Evolutionary conservation across 2,888 invertebrate genomes (phyloP).

Genomic region (Orchestes rusci): DNA sequence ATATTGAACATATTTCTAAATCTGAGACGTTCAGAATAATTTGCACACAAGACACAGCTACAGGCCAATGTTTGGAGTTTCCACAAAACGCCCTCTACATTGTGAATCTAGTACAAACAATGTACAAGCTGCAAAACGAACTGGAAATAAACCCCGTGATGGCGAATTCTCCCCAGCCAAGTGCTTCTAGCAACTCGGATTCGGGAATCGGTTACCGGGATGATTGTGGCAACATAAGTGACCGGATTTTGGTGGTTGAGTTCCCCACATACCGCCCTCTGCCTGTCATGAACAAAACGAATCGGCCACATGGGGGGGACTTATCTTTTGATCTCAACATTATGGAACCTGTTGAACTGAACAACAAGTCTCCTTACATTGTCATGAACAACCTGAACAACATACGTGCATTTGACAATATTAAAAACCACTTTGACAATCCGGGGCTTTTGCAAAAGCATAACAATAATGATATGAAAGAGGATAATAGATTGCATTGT

Average conservation of each 20-base stretch:
- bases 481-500: conserved; percentile 50
- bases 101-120: conserved; percentile 63
- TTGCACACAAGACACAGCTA: conserved; percentile 74
- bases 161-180: conserved; percentile 78
- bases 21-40: conserved; percentile 77
- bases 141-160: conserved; percentile 47
- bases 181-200: conserved; percentile 89
- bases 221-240: conserved; percentile 76
- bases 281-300: conserved; percentile 28
- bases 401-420: conserved; percentile 37
- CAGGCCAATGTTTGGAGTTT: conserved; percentile 80
- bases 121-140: conserved; percentile 56
- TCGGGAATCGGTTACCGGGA: conserved; percentile 93
- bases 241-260: conserved; percentile 71
- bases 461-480: conserved; percentile 29
- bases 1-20: conserved; percentile 69
- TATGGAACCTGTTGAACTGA: conserved; percentile 6
- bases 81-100: conserved; percentile 78
- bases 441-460: conserved; percentile 28
- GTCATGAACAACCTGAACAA: conserved; percentile 39
- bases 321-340: conserved; percentile 27
- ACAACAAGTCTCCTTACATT: conserved; percentile 14
- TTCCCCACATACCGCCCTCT: conserved; percentile 49
- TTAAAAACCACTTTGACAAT: conserved; percentile 31
- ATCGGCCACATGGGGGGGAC: conserved; percentile 36